Evolutionary conservation across 2,888 invertebrate genomes (phyloP).

Genomic region (Sepioteuthis lessoniana): DNA sequence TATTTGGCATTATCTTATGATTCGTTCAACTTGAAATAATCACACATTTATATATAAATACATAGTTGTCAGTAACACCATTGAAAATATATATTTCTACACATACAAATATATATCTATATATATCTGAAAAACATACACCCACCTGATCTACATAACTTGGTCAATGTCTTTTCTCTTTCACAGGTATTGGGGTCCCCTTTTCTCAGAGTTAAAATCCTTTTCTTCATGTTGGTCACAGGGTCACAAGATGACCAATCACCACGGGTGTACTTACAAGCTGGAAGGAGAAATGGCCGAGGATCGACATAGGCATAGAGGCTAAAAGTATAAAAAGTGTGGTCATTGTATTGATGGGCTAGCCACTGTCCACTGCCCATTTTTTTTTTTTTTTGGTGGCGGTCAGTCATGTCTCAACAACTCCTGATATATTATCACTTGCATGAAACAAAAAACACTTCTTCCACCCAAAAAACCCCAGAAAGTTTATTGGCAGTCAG

Average conservation of each 20-base stretch:
- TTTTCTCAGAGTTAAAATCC: conserved; percentile 52
- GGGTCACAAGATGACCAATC: conserved; percentile 56
- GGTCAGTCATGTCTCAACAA: not conserved
- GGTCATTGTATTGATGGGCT: conserved; percentile 21
- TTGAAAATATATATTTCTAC: not conserved
- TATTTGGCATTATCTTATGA: not conserved
- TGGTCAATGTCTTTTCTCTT: conserved; percentile 52
- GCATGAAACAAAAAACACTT: conserved; percentile 15
- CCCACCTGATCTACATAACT: conserved; percentile 52
- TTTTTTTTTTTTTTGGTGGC: not conserved
- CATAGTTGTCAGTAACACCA: not conserved
- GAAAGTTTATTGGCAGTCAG: conserved; percentile 8
- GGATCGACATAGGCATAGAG: conserved; percentile 33
- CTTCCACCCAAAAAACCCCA: not conserved
- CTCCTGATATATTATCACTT: not conserved
- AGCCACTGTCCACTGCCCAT: not conserved
- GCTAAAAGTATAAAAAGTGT: conserved; percentile 23
- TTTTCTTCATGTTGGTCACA: conserved; percentile 51
- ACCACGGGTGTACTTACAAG: conserved; percentile 54
- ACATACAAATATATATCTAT: not conserved
- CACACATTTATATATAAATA: not conserved
- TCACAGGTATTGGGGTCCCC: conserved; percentile 53
- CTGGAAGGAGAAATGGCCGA: conserved; percentile 11
- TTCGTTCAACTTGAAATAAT: not conserved
- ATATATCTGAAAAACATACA: conserved; percentile 24